Base-by-base conservation (phyloP, 37 sponge, comb jelly and placozoan species). In the Mnemiopsis leidyi region DNA sequence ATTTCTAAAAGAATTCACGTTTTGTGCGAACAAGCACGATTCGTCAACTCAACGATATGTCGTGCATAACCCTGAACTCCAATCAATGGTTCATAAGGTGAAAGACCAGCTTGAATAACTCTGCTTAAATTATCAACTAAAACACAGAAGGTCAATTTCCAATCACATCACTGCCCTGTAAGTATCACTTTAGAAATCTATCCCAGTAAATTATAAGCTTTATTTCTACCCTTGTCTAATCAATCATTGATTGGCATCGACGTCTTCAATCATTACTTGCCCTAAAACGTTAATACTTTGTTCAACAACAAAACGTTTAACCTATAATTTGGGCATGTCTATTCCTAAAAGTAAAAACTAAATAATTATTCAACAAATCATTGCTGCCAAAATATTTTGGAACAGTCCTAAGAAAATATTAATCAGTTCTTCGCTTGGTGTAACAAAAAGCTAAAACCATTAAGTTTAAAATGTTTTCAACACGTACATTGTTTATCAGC, bases 101-200 rank as follows among this genome's bases (percentile, higher is more conserved):
- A 28, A 69, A 69, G 73, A 25, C 73, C 73, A 69, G 73, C 73
- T 69, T 69, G 24, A 28, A 69, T 21, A 23, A 69, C 73, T 69
- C 28, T 69, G 28, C 61, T 13, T 48, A 48, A 48, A 48, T 18
- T 69, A 25, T 21, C 3, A n/a, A 69, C 73, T 69, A 69, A 69
- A 69, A 69, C 73, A 25, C 29, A 69, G 21, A 69, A 25, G 29
- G 73, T 69, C 73, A 69, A 25, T 69, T 69, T 69, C 73, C 73
- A 69, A 28, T 69, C 7, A 48, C 13, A 48, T 48, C 5, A 48
- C 9, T 13, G 13, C 61, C 61, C 61, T 48, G 9, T 5, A 48
- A 48, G 61, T 48, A 13, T 48, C 5, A 48, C 13, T 13, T 48
- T 48, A 48, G 61, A 48, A 48, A 48, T 18, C 61, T 18, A 13